Evolutionary conservation across 2,888 invertebrate species (phyloP), one percentile per base, ranked within the genome.

Genomic region (Leucophora obtusa): DNA sequence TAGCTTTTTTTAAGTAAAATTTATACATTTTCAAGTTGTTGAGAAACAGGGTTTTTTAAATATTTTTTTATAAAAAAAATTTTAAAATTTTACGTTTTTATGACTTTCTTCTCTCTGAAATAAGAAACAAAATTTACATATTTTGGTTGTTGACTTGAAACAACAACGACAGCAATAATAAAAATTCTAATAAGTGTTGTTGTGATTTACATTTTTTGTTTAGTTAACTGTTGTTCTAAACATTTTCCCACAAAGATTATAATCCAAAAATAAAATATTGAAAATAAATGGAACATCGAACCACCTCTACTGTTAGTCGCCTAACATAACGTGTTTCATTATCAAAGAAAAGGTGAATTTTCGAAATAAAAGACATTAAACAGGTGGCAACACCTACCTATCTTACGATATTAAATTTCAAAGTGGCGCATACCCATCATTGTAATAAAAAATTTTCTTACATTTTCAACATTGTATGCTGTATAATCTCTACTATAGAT

Each of bases 311-410:
- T 62, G 63, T 47, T 47, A 47, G 43, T 47, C 43, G 3, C n/a
- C 14, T 35, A 35, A 47, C 43, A 47, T 14, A 47, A 47, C 43
- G 11, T 47, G 43, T 47, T 47, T 47, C 43, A 47, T n/a, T n/a
- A 2, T 47, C 14, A 15, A 5, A 14, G 6, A 14, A 38, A 21
- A 66, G 47, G 11, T 21, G n/a, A 18, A 50, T 69, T 33, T 56
- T 28, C 5, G 21, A 14, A 5, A 15, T 6, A 9, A 17, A 47
- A n/a, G n/a, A 47, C 11, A 28, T 83, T 83, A 85, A 87, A 85
- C 88, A 87, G 86, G 87, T 87, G 88, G 88, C 88, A 87, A 85
- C 86, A 83, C 84, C 84, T 84, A 83, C 84, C 84, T 84, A 85
- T 47, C n/a, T 6, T n/a, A 47, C 43, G n/a, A 84, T 86, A 87